Evolutionary conservation across 2,888 invertebrate genomes (phyloP).

Genomic region (Lasioglossum zephyrum): DNA sequence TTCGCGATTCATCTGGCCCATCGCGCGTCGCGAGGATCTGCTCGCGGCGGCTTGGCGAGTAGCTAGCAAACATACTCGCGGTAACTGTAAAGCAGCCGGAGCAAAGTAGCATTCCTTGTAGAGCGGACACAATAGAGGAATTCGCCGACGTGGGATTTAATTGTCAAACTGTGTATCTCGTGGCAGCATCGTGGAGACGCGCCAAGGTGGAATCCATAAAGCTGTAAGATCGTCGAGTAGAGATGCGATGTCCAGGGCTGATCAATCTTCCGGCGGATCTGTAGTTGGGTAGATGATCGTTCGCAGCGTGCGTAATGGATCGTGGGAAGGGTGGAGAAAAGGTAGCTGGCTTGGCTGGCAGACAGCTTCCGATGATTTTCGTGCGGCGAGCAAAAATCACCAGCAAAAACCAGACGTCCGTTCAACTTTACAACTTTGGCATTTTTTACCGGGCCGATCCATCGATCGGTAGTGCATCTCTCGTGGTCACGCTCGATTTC

Average conservation of each 20-base stretch:
- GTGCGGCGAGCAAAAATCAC: conserved; percentile 44
- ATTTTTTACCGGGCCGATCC: conserved; percentile 54
- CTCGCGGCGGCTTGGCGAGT: not conserved
- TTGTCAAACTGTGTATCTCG: conserved; percentile 12
- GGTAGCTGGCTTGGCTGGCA: conserved; percentile 5
- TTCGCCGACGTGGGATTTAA: conserved; percentile 6
- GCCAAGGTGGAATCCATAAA: conserved; percentile 3
- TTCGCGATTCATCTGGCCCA: conserved; percentile 9
- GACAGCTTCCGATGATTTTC: conserved; percentile 54
- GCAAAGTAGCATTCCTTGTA: conserved; percentile 13
- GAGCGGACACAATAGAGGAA: conserved; percentile 36
- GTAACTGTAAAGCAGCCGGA: not conserved
- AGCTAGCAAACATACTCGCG: not conserved
- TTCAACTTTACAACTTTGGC: conserved; percentile 58
- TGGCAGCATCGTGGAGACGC: not conserved
- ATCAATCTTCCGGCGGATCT: conserved; percentile 20
- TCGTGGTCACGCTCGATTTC: conserved; percentile 72
- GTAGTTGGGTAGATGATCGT: conserved; percentile 18
- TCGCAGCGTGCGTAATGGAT: conserved; percentile 34
- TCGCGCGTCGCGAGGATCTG: not conserved
- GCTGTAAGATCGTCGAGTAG: not conserved
- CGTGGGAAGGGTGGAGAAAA: conserved; percentile 47
- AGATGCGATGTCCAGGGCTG: conserved; percentile 22
- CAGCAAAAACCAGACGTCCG: conserved; percentile 56
- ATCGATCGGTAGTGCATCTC: conserved; percentile 58